A percentile compares a stretch with the other conserved stretches of the same genome.
Conservation (phyloP, 2,888 invertebrate genomes). For the Lepeophtheirus nordmannii region DNA sequence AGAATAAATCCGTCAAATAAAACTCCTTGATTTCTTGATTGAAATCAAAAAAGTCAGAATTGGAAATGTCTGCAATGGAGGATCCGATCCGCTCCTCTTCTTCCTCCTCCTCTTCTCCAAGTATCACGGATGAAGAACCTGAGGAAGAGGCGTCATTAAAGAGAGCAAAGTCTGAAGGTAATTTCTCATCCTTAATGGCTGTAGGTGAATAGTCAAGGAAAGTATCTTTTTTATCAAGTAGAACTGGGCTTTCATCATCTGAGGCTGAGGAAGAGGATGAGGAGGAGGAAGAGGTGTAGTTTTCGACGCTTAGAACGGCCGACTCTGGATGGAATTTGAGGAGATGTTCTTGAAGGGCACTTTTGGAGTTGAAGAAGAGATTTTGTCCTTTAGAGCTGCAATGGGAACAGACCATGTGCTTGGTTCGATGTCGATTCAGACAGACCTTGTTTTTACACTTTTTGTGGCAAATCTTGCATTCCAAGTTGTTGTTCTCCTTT, state of each 20-base stretch:
- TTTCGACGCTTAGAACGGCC: slow-evolving; percentile 10
- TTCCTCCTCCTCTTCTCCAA: neutral
- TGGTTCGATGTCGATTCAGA: slow-evolving; percentile 17
- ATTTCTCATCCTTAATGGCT: neutral
- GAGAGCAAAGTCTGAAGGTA: neutral
- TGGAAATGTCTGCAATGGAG: neutral
- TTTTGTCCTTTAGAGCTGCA: neutral
- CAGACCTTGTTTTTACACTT: slow-evolving; percentile 10
- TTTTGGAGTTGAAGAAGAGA: slow-evolving; percentile 1
- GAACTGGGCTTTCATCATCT: neutral
- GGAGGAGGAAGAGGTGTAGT: neutral
- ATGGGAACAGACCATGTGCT: slow-evolving; percentile 19
- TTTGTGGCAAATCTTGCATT: slow-evolving; percentile 19
- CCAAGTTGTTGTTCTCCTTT: neutral
- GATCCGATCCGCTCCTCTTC: neutral
- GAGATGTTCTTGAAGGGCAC: slow-evolving; percentile 19
- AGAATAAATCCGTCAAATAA: neutral
- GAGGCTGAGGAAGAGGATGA: neutral
- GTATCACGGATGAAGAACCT: neutral
- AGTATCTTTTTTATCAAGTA: neutral
- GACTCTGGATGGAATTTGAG: slow-evolving; percentile 12
- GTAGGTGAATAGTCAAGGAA: neutral
- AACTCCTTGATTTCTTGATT: neutral
- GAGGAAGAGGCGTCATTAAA: neutral
- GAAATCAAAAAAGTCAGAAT: neutral